Evolutionary conservation across 1,140 invertebrate genomes (phyloP).

Genomic region (Choristoneura fumiferana): DNA sequence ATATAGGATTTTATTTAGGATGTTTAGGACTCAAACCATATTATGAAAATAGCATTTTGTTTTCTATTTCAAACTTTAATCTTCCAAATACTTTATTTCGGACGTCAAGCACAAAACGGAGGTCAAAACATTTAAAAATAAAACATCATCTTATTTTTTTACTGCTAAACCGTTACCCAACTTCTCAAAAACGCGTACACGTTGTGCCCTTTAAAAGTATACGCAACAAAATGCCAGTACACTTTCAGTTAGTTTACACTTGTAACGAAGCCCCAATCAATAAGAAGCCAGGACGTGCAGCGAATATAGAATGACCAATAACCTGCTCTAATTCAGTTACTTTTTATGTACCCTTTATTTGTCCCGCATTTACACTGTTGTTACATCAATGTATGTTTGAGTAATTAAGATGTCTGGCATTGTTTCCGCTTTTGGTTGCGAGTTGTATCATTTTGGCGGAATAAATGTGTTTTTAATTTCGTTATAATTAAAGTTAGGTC

Average conservation of each 20-base stretch:
- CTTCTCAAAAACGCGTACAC: neutral
- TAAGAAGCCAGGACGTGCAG: neutral
- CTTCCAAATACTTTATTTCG: no score
- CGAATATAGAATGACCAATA: neutral
- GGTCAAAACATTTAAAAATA: no score
- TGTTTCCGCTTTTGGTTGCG: neutral
- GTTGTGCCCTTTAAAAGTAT: neutral
- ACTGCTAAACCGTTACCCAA: neutral
- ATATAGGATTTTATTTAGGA: no score
- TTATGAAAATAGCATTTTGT: no score
- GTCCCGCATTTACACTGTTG: neutral
- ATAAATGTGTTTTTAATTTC: neutral
- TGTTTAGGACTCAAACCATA: no score
- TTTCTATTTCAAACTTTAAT: no score
- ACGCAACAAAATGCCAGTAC: slow-evolving; percentile 3
- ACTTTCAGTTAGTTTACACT: slow-evolving; percentile 16
- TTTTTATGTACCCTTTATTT: slow-evolving; percentile 11
- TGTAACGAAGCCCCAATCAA: slow-evolving; percentile 11
- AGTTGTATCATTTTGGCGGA: neutral
- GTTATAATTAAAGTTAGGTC: no score
- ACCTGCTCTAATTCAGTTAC: slow-evolving; percentile 1
- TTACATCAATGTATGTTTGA: neutral
- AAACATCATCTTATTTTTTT: no score
- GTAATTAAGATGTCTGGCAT: slow-evolving; percentile 16
- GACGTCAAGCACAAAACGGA: no score